Base-by-base conservation (phyloP, 2,888 invertebrate genomes). In the Agrenia bidenticulata region DNA sequence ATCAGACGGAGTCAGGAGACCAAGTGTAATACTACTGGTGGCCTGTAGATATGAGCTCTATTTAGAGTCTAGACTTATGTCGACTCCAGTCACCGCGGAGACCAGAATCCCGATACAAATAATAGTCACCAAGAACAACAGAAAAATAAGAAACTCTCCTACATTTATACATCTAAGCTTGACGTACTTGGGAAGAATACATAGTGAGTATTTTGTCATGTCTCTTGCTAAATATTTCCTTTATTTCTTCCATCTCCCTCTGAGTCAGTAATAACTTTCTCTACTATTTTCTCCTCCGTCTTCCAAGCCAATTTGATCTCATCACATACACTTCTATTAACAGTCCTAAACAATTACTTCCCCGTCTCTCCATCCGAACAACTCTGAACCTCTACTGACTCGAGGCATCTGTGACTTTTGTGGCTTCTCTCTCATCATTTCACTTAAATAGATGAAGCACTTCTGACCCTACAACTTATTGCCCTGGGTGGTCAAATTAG, bases 381-480 rank as follows among this genome's bases (percentile, higher is more conserved):
- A 32, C 5, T 32, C 32, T 11, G 32, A 11, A 32, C 5, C 32
- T 32, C 32, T 4, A 32, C 32, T 32, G 19, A 45, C 45, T 45
- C 45, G 7, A 51, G 51, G 51, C 51, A 51, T 51, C 51, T 51
- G 51, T 24, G 51, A 51, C 51, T 51, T 51, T 51, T 51, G 51
- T 19, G 24, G 51, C 24, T 24, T 51, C 24, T 51, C 23, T 51
- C 23, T 23, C 24, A 51, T 51, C 51, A 51, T 51, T 51, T 51
- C 51, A 51, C 51, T 51, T 51, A 51, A 51, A 51, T 51, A 51
- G 51, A 51, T 51, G 51, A 51, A 51, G 23, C 23, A 51, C 51
- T 23, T 51, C 23, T 51, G 51, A 51, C 21, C 51, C 19, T 24
- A 24, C 2, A 24, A 51, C 51, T 51, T 51, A 51, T 51, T 51